Evolutionary conservation across 1,140 invertebrate species (phyloP), one percentile per base, ranked within the genome.

Genomic region (Paraescarpia echinospica): DNA sequence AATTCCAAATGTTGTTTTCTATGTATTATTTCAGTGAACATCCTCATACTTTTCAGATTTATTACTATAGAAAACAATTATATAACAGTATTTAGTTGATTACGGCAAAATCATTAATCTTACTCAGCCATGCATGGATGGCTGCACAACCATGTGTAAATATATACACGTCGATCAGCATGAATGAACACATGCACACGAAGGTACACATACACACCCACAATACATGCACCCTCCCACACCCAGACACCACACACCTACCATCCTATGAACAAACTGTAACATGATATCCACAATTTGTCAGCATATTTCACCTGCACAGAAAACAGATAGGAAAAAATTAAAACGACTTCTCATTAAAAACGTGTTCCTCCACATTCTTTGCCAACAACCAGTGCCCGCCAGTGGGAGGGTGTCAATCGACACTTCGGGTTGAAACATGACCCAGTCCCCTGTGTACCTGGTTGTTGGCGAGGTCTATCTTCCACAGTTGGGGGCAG

Each of bases 391-490:
- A 18, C 59, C 59, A 77, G 27, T 77, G 59, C 18, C 8, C 22
- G 59, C 8, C 59, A 77, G 59, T 77, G 2, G 18, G 8, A 51
- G 8, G 48, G 48, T 18, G 48, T 51, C 8, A n/a, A 8, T 51
- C 8, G 48, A 18, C 18, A 9, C 8, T 18, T 9, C 8, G 48
- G 48, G 8, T 22, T 77, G 33, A 48, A 93, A 90, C 92, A 18
- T 90, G 35, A 90, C 18, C 33, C 6, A 22, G 34, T 12, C 18
- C 35, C n/a, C 35, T 90, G 27, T 31, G 33, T 95, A 96, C 95
- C 94, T 94, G 92, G 93, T 96, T 96, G 93, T 95, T 95, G 92
- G 95, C 94, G 0, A 95, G 93, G 93, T 96, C 95, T 33, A 96
- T 41, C 89, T 94, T 95, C 95, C 95, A 96, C n/a, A 96, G 93